phyloP scores from a whole-genome alignment of 2,113 vertebrate species.

The Scophthalmus maximus region DNA sequence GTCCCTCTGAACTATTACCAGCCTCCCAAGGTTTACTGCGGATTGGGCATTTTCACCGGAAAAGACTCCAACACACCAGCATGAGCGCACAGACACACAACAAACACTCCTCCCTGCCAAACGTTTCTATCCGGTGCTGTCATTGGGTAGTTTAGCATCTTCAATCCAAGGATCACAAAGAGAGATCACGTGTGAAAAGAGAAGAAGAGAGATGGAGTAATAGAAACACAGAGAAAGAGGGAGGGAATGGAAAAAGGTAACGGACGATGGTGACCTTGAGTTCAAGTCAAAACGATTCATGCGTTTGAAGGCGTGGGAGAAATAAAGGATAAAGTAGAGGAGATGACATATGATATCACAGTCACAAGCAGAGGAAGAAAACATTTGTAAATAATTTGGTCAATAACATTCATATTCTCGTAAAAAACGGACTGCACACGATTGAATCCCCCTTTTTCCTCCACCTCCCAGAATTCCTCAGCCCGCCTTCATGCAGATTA shows the following conservation, averaged over 20 bases:
- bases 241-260: conserved; percentile 32
- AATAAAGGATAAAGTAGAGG: too few relatives aligned
- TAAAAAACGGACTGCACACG: conserved; percentile 5
- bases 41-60: conserved; percentile 42
- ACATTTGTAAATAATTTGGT: conserved; percentile 12
- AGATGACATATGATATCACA: conserved; percentile 7
- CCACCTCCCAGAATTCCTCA: conserved; percentile 24
- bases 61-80: conserved; percentile 10
- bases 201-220: too few relatives aligned
- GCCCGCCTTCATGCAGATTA: conserved; percentile 88
- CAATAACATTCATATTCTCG: conserved; percentile 18
- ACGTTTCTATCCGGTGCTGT: neutral
- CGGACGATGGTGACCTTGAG: conserved; percentile 49
- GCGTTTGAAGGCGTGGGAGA: neutral
- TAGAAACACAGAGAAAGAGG: neutral
- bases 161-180: conserved; percentile 30
- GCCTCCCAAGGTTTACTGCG: conserved; percentile 47
- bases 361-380: conserved; percentile 11
- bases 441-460: conserved; percentile 11
- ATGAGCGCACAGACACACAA: conserved; percentile 19
- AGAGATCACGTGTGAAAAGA: conserved; percentile 26
- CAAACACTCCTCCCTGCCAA: neutral
- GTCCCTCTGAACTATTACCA: conserved; percentile 39
- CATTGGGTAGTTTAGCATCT: conserved; percentile 12
- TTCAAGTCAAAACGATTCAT: conserved; percentile 28